A percentile compares a stretch with the other conserved stretches of the same genome.
phyloP scores from a whole-genome alignment of 2,888 invertebrate species.

The Lottia gigantea region DNA sequence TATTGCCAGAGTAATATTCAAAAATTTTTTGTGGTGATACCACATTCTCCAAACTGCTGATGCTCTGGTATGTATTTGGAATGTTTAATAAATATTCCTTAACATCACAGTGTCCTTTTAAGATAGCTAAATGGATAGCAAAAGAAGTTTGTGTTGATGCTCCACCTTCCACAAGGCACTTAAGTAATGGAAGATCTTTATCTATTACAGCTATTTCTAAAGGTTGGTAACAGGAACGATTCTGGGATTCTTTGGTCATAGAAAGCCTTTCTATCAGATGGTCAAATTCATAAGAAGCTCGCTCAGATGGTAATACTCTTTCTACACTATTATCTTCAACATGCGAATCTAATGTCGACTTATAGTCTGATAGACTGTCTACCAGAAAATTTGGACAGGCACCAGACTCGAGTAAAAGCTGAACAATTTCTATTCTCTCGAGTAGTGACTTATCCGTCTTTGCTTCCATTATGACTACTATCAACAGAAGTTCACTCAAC shows the following conservation, averaged over 20 bases:
- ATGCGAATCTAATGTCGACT: no score
- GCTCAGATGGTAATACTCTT: no score
- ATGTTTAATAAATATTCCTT: constrained; percentile 15
- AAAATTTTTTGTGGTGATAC: no score
- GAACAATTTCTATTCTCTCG: constrained; percentile 17
- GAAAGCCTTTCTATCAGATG: no score
- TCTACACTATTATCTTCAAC: no score
- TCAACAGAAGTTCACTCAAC: constrained; percentile 21
- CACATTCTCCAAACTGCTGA: no score
- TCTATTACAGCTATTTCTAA: constrained; percentile 28
- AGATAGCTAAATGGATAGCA: constrained; percentile 28
- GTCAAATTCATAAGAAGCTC: no score
- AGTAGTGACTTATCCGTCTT: neutral
- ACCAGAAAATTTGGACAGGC: constrained; percentile 30
- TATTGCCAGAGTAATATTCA: no score
- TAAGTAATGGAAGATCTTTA: constrained; percentile 19
- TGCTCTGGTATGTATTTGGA: no score
- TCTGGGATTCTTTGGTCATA: no score
- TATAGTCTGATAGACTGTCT: neutral
- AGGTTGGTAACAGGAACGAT: no score
- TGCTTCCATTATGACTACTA: constrained; percentile 20
- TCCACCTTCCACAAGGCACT: constrained; percentile 20
- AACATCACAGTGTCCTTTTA: constrained; percentile 18
- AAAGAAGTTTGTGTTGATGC: constrained; percentile 31
- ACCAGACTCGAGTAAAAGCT: constrained; percentile 23